These are phyloP conservation scores for Zaprionus davidi DNA, from an alignment of 1,140 invertebrate genomes.

Conservation along the genomic window DNA sequence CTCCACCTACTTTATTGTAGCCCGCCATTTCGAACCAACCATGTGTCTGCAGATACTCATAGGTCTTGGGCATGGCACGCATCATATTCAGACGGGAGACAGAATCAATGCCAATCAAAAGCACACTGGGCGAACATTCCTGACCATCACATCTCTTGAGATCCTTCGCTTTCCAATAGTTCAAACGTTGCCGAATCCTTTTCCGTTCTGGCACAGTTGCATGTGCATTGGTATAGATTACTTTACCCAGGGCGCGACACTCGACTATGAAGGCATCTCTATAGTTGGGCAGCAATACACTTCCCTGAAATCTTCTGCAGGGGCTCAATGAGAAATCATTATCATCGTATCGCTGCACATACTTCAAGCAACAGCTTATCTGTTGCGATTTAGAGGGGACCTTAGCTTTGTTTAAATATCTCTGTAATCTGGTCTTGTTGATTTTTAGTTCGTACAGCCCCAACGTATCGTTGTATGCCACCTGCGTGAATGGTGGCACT, in stretches of 20 bases:
- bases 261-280: slow-evolving; percentile 84
- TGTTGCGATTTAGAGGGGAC: too few species aligned
- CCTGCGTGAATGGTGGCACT: slow-evolving; percentile 84
- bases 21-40: slow-evolving; percentile 85
- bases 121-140: slow-evolving; percentile 83
- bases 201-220: slow-evolving; percentile 52
- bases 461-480: slow-evolving; percentile 64
- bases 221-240: slow-evolving; percentile 62
- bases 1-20: slow-evolving; percentile 84
- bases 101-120: slow-evolving; percentile 92
- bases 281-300: slow-evolving; percentile 65
- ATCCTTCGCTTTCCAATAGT: slow-evolving; percentile 23
- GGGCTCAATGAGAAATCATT: not conserved
- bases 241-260: slow-evolving; percentile 69
- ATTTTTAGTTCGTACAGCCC: slow-evolving; percentile 61
- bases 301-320: slow-evolving; percentile 74
- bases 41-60: slow-evolving; percentile 86
- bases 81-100: slow-evolving; percentile 91
- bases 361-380: slow-evolving; percentile 85
- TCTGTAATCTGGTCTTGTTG: slow-evolving; percentile 61
- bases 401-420: slow-evolving; percentile 12
- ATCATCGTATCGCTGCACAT: slow-evolving; percentile 73
- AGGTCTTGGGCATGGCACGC: slow-evolving; percentile 90
- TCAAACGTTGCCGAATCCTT: slow-evolving; percentile 33
- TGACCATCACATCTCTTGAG: not conserved